Evolutionary conservation across 2,888 invertebrate genomes (phyloP).

Genomic region (Watsonalla cultraria): DNA sequence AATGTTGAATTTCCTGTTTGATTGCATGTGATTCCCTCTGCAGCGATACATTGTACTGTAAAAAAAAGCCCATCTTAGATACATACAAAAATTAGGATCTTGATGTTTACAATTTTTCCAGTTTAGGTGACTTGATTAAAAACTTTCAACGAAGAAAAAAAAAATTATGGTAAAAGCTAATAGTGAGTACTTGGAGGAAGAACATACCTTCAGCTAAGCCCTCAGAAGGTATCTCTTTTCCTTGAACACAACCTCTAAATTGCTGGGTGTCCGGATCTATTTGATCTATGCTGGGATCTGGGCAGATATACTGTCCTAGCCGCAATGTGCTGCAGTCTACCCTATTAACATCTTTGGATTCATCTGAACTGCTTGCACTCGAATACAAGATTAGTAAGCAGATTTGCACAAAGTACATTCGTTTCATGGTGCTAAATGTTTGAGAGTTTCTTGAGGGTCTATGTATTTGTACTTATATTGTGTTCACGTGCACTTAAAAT

Average conservation of each 20-base stretch:
- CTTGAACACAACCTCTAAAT: constrained; percentile 84
- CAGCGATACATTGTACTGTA: constrained; percentile 89
- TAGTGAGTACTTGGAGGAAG: no score
- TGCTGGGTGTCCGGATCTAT: constrained; percentile 95
- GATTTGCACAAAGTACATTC: constrained; percentile 13
- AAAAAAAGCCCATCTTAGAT: constrained; percentile 10
- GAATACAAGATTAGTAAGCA: constrained; percentile 31
- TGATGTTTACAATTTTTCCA: no score
- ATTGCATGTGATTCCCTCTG: constrained; percentile 88
- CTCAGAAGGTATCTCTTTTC: constrained; percentile 75
- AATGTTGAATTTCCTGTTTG: constrained; percentile 90
- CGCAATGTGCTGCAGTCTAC: constrained; percentile 84
- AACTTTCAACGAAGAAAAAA: no score
- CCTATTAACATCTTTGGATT: constrained; percentile 42
- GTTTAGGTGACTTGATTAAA: no score
- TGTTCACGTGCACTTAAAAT: no score
- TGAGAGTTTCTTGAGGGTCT: background rate
- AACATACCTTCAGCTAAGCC: constrained; percentile 87
- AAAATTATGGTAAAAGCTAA: no score
- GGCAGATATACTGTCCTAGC: constrained; percentile 90
- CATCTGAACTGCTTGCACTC: constrained; percentile 44
- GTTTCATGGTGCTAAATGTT: constrained; percentile 10
- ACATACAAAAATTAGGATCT: no score
- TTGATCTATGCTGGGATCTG: constrained; percentile 85
- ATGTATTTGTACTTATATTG: background rate